Conservation (phyloP, 2,797 vertebrate species). For the Hydrolagus colliei region DNA sequence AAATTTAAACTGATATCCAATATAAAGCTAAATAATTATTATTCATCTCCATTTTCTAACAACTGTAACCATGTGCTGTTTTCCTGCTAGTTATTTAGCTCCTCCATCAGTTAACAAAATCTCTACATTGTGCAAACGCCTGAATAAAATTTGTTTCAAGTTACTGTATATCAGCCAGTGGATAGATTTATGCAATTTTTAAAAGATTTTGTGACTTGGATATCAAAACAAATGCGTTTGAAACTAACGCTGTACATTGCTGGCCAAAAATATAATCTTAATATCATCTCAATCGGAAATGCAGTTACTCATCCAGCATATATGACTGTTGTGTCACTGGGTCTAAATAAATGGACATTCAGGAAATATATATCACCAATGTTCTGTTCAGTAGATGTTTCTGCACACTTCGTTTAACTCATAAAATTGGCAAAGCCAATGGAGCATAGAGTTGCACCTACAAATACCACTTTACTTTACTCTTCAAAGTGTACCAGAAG, state of each 20-base stretch:
- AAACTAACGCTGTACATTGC: background rate
- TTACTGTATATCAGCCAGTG: background rate
- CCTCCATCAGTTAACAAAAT: background rate
- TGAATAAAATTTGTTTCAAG: background rate
- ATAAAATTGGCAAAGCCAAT: background rate
- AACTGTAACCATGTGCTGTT: background rate
- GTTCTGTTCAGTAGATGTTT: background rate
- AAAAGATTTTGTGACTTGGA: too few species aligned
- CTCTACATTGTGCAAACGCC: too few species aligned
- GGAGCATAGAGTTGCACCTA: background rate
- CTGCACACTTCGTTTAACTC: background rate
- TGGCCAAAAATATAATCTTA: background rate
- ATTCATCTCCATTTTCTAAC: background rate
- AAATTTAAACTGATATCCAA: background rate
- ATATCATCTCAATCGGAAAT: background rate
- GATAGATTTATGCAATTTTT: background rate
- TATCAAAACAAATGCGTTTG: background rate
- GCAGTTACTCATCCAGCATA: background rate
- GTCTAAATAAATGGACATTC: too few species aligned
- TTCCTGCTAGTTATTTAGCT: background rate
- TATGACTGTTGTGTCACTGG: background rate
- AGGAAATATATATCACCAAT: too few species aligned
- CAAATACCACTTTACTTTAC: background rate
- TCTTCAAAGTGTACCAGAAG: background rate
- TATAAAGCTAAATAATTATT: background rate